These are phyloP conservation scores for Uloborus plumipes DNA, from an alignment of 2,888 invertebrate genomes.

Conservation along the genomic window DNA sequence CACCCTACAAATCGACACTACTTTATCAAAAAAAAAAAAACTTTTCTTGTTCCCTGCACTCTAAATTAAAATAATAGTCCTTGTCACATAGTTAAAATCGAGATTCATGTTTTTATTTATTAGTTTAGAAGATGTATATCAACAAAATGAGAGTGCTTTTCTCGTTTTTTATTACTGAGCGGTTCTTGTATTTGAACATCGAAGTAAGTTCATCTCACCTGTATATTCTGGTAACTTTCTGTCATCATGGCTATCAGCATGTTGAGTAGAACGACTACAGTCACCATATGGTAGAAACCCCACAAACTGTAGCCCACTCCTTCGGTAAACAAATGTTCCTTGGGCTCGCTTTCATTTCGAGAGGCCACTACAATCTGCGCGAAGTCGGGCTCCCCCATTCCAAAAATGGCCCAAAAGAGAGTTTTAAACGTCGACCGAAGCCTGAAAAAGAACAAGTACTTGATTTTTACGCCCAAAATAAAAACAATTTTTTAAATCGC, in stretches of 20 bases:
- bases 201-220: constrained; percentile 27
- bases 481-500: too few species aligned
- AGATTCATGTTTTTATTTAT: too few species aligned
- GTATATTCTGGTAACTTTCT: constrained; percentile 81
- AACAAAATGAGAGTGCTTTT: too few species aligned
- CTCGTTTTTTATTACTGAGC: too few species aligned
- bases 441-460: constrained; percentile 68
- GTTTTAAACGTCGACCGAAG: constrained; percentile 77
- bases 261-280: constrained; percentile 81
- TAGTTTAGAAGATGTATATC: too few species aligned
- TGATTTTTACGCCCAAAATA: too few species aligned
- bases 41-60: too few species aligned
- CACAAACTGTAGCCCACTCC: constrained; percentile 78
- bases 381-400: constrained; percentile 78
- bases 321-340: constrained; percentile 77
- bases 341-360: constrained; percentile 67
- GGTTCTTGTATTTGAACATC: too few species aligned
- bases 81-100: too few species aligned
- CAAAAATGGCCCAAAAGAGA: constrained; percentile 80
- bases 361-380: constrained; percentile 77
- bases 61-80: too few species aligned
- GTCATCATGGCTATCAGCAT: constrained; percentile 84
- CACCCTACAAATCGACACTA: too few species aligned
- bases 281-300: constrained; percentile 78
- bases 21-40: too few species aligned